These are phyloP conservation scores for Apaloderma vittatum DNA, from an alignment of 2,113 vertebrate species.

Conservation along the genomic window DNA sequence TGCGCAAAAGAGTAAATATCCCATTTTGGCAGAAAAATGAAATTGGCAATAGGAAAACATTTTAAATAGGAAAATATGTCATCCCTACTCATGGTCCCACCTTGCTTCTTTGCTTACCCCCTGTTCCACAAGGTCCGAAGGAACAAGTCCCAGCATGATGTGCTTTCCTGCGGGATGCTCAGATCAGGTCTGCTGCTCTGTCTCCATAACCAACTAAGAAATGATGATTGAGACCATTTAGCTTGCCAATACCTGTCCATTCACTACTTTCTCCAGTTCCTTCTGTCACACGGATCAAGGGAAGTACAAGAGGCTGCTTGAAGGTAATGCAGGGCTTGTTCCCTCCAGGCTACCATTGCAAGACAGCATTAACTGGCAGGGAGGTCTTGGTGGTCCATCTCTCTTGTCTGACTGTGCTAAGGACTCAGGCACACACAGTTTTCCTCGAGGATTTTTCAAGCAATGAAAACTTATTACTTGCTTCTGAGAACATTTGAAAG, in stretches of 20 bases:
- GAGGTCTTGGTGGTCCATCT: background rate
- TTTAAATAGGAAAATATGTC: background rate
- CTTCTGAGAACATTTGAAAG: background rate
- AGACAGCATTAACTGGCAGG: background rate
- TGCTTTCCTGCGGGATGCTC: background rate
- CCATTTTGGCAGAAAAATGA: background rate
- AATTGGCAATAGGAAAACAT: background rate
- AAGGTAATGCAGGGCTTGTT: background rate
- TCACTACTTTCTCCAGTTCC: background rate
- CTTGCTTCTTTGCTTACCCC: background rate
- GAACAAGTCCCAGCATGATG: accelerated
- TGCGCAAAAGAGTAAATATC: background rate
- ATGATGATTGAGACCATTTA: background rate
- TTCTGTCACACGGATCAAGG: background rate
- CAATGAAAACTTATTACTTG: background rate
- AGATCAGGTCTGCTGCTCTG: background rate
- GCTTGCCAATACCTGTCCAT: background rate
- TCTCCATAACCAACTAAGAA: too few relatives aligned
- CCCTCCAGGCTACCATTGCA: background rate
- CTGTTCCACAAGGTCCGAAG: background rate
- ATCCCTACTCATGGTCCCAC: background rate
- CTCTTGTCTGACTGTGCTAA: background rate
- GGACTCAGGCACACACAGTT: accelerated
- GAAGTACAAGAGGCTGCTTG: background rate
- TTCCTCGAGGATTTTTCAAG: background rate